Conservation (phyloP, 2,797 vertebrate species). For the Adelosebastes latens region DNA sequence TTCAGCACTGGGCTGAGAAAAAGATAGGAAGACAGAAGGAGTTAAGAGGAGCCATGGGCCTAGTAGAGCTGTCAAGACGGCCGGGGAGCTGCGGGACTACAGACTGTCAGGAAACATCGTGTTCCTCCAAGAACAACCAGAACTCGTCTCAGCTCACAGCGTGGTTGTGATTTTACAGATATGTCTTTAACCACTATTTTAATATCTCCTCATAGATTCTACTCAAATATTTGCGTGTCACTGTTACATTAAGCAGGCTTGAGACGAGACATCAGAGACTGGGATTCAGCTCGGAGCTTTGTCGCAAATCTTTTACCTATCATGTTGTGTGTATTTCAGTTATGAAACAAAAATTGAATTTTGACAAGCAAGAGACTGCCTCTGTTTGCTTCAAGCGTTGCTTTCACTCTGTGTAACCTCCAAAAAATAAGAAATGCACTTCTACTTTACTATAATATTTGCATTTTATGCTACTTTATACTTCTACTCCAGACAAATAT, state of each 20-base stretch:
- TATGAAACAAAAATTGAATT: conserved; percentile 31
- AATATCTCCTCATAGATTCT: conserved; percentile 23
- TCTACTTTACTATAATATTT: not conserved
- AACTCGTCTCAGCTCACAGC: conserved; percentile 34
- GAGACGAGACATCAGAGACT: conserved; percentile 11
- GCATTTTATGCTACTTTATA: not conserved
- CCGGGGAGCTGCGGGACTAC: conserved; percentile 38
- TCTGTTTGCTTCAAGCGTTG: conserved; percentile 31
- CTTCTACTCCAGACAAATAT: not conserved
- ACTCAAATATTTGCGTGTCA: conserved; percentile 32
- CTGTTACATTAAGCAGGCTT: conserved; percentile 22
- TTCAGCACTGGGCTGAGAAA: conserved; percentile 36
- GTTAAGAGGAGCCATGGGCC: conserved; percentile 58
- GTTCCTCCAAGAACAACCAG: conserved; percentile 49
- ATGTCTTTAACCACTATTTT: conserved; percentile 34
- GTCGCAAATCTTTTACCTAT: conserved; percentile 25
- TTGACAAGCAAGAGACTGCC: conserved; percentile 26
- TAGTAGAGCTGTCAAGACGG: conserved; percentile 51
- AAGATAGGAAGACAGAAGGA: conserved; percentile 64
- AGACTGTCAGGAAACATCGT: conserved; percentile 60
- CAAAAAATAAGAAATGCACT: not conserved
- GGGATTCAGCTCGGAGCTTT: conserved; percentile 39
- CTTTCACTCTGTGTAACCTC: conserved; percentile 44
- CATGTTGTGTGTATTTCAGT: conserved; percentile 24
- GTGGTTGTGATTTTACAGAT: conserved; percentile 37